Evolutionary conservation across 2,113 vertebrate genomes (phyloP), one percentile per base, ranked within the genome.

Genomic region (Caloenas nicobarica): DNA sequence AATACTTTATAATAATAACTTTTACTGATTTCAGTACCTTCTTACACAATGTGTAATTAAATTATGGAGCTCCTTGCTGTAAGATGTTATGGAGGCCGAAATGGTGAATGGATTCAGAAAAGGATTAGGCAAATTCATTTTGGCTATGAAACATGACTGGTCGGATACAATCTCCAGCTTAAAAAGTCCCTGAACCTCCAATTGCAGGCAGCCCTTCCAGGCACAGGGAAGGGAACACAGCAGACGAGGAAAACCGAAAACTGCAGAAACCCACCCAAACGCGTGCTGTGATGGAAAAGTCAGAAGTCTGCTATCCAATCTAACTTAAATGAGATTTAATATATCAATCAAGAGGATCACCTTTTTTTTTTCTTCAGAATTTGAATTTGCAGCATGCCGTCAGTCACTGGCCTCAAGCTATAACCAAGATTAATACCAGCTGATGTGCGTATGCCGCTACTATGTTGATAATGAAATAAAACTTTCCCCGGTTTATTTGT

Each of bases 371-470:
- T 87, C 36, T 56, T 66, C 62, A 86, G 48, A 82, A 82, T 89
- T 25, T 95, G 77, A 81, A 58, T 97, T 94, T 94, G 53, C 71
- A 77, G 54, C 86, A 34, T 91, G 62, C 81, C 10, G 0, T 46
- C 91, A 84, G 42, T 95, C 83, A 53, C 33, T 84, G 83, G 71
- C 86, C 81, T 86, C 72, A 31, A 76, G 80, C 88, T 93, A 65
- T 61, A 86, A 78, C 71, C 38, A 51, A 86, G 95, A 92, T 93
- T 92, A 93, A 76, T 94, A 84, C 88, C 86, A 96, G 86, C 86
- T 34, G 64, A 86, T 79, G 79, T 38, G 68, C 73, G 46, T 46
- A 31, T 57, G 80, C 69, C 1, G 4, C 72, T 90, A 17, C 84
- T 81, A 76, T 9, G 65, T 68, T 31, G 70, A 91, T 91, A 76